Conservation (phyloP, 1,140 invertebrate genomes). For the Zaprionus inermis region DNA sequence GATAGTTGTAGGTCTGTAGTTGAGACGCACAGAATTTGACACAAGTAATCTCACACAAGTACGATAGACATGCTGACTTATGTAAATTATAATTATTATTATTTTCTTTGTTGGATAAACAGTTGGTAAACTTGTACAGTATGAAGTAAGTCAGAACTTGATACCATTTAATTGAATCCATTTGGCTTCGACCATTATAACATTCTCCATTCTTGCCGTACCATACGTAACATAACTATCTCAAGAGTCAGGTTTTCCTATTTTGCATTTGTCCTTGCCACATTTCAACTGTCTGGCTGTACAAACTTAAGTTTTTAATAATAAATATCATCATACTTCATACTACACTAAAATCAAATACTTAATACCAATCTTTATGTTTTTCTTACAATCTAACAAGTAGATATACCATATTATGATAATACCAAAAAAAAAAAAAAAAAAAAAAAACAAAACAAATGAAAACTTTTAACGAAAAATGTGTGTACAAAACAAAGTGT, state of each 20-base stretch:
- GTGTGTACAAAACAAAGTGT: constrained; percentile 78
- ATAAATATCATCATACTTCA: constrained; percentile 19
- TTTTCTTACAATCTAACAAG: constrained; percentile 19
- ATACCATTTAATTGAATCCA: constrained; percentile 8
- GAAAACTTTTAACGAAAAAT: constrained; percentile 66
- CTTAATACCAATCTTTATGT: constrained; percentile 21
- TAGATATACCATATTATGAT: constrained; percentile 16
- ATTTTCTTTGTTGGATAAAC: neutral
- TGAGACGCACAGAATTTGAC: neutral
- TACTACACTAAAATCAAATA: constrained; percentile 20
- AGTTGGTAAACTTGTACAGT: neutral
- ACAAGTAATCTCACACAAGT: neutral
- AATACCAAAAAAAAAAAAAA: constrained; percentile 10
- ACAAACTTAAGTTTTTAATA: constrained; percentile 27
- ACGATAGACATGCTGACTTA: neutral
- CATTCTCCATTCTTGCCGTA: constrained; percentile 16
- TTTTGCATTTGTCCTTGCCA: constrained; percentile 33
- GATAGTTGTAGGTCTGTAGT: constrained; percentile 1
- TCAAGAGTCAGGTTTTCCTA: constrained; percentile 5
- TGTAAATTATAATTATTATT: neutral
- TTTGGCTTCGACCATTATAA: neutral
- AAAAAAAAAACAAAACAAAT: constrained; percentile 33
- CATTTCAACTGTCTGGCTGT: constrained; percentile 40
- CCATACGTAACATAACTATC: constrained; percentile 13
- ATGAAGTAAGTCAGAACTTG: neutral